These are phyloP conservation scores for Tenebrio molitor DNA, from an alignment of 1,140 invertebrate species.

Conservation along the genomic window DNA sequence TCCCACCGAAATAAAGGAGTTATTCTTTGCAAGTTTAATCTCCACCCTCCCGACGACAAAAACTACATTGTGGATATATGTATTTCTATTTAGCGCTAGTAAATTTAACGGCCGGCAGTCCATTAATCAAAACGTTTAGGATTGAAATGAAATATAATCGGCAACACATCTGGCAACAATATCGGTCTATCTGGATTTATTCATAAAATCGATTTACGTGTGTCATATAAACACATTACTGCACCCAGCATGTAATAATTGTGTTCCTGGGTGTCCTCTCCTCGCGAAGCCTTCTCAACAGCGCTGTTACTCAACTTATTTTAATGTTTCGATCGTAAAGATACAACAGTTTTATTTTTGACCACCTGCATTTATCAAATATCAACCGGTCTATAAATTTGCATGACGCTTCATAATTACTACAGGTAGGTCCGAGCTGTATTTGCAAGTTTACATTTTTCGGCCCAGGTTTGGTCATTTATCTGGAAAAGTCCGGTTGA, in stretches of 20 bases:
- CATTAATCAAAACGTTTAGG: conserved; percentile 32
- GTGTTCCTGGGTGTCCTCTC: conserved; percentile 33
- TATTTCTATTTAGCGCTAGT: conserved; percentile 25
- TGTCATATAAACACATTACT: conserved; percentile 38
- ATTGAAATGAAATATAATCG: conserved; percentile 37
- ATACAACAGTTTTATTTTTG: conserved; percentile 20
- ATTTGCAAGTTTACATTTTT: neutral
- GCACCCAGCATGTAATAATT: conserved; percentile 34
- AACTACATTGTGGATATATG: no score
- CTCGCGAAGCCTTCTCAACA: conserved; percentile 1
- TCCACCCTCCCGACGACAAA: no score
- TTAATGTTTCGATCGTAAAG: conserved; percentile 36
- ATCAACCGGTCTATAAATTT: conserved; percentile 34
- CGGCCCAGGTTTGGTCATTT: no score
- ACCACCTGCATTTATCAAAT: conserved; percentile 37
- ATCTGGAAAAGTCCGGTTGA: neutral
- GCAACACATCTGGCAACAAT: conserved; percentile 30
- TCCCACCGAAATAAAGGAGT: no score
- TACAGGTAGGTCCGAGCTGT: conserved; percentile 23
- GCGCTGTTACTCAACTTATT: conserved; percentile 31
- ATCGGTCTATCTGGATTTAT: conserved; percentile 30
- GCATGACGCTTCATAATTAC: conserved; percentile 31
- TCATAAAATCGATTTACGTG: conserved; percentile 38
- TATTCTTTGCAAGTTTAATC: no score
- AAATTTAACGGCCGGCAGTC: conserved; percentile 24